These are phyloP conservation scores for Epirrita christyi DNA, from an alignment of 2,888 invertebrate species.

Conservation along the genomic window DNA sequence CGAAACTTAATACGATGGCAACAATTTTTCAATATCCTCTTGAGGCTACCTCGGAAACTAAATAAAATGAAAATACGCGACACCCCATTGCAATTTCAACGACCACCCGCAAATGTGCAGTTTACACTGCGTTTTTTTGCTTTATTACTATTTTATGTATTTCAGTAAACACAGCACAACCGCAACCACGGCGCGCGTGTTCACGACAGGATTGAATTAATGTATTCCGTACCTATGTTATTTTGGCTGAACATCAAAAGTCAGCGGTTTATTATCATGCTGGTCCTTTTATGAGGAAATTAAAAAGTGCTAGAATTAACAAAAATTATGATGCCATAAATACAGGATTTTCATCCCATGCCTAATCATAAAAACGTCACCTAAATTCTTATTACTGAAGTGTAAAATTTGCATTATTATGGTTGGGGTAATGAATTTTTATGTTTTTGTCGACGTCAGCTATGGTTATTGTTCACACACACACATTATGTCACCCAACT, in stretches of 20 bases:
- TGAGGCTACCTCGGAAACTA: conserved; percentile 14
- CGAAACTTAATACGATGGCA: conserved; percentile 4
- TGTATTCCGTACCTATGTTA: conserved; percentile 31
- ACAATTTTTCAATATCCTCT: conserved; percentile 27
- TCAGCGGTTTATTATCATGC: conserved; percentile 32
- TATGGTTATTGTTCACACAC: too few species aligned
- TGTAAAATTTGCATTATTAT: conserved; percentile 14
- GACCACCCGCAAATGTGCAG: conserved; percentile 13
- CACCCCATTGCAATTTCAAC: conserved; percentile 23
- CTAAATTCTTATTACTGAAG: conserved; percentile 25
- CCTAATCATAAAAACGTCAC: conserved; percentile 25
- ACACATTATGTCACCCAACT: too few species aligned
- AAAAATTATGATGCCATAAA: conserved; percentile 21
- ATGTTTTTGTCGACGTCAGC: background rate
- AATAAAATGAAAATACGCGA: conserved; percentile 22
- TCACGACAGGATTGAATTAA: conserved; percentile 35
- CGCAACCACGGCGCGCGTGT: conserved; percentile 34
- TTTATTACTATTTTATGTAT: conserved; percentile 18
- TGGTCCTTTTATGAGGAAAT: conserved; percentile 23
- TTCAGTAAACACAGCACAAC: conserved; percentile 29
- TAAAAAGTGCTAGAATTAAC: conserved; percentile 18
- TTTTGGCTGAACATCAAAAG: conserved; percentile 40
- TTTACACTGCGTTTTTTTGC: conserved; percentile 22
- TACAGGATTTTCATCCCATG: conserved; percentile 21
- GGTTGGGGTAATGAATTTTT: conserved; percentile 24